These are phyloP conservation scores for Papilio xuthus DNA, from an alignment of 1,140 invertebrate genomes.

Conservation along the genomic window DNA sequence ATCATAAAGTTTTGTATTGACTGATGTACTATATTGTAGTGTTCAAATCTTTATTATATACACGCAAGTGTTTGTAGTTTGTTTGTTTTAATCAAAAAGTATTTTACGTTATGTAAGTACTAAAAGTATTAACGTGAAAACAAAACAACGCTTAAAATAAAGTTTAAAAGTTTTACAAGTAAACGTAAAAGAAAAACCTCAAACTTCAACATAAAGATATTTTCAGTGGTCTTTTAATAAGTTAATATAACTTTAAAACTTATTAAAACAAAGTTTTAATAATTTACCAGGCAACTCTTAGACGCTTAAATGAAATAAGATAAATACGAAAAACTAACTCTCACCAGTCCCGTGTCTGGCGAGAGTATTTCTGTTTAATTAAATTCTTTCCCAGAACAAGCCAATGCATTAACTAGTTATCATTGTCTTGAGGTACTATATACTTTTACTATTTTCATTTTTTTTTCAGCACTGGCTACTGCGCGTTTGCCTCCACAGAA, in stretches of 20 bases:
- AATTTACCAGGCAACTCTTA: slow-evolving; percentile 37
- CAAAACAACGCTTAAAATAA: background rate
- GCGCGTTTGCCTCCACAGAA: too few species aligned
- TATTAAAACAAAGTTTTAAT: slow-evolving; percentile 44
- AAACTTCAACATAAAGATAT: slow-evolving; percentile 41
- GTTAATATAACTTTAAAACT: slow-evolving; percentile 5
- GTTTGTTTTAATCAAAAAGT: too few species aligned
- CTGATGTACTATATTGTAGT: background rate
- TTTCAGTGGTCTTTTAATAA: slow-evolving; percentile 42
- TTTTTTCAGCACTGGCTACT: too few species aligned
- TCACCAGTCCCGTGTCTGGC: slow-evolving; percentile 36
- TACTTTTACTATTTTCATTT: slow-evolving; percentile 36
- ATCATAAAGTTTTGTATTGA: background rate
- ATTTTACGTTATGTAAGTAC: too few species aligned
- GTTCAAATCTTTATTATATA: background rate
- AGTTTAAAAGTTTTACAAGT: slow-evolving; percentile 40
- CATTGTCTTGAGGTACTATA: slow-evolving; percentile 22
- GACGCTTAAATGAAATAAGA: slow-evolving; percentile 33
- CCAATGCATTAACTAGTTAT: slow-evolving; percentile 37
- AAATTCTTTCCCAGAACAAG: slow-evolving; percentile 52
- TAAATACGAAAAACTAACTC: slow-evolving; percentile 41
- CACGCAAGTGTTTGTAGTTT: too few species aligned
- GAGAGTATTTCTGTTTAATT: slow-evolving; percentile 53
- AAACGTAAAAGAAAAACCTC: slow-evolving; percentile 47
- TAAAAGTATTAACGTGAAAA: background rate